phyloP scores from a whole-genome alignment of 2,113 vertebrate species.

The Chionodraco myersi region DNA sequence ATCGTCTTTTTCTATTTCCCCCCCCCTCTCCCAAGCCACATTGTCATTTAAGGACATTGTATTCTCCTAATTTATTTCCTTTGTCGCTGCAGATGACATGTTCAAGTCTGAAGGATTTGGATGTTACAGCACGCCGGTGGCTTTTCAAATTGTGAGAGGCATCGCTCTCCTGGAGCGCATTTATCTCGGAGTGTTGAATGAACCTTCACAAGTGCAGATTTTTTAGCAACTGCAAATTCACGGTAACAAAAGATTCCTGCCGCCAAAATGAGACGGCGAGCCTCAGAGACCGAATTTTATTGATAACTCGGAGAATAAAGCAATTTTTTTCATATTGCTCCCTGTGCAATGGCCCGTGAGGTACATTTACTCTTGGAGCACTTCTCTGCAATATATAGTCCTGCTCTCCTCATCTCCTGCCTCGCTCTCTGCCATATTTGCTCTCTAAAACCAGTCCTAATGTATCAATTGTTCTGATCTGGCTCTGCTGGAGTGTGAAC shows the following conservation, averaged over 20 bases:
- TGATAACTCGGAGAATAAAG: constrained; percentile 73
- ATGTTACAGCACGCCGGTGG: constrained; percentile 38
- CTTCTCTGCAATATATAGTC: constrained; percentile 61
- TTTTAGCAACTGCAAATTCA: constrained; percentile 42
- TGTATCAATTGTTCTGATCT: constrained; percentile 80
- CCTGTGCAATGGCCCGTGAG: constrained; percentile 74
- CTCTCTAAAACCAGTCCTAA: constrained; percentile 74
- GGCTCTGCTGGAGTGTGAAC: constrained; percentile 75
- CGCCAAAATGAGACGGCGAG: constrained; percentile 53
- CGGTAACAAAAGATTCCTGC: constrained; percentile 64
- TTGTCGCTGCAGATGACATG: constrained; percentile 51
- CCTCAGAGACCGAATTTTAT: constrained; percentile 63
- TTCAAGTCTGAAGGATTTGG: constrained; percentile 55
- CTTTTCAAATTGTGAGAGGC: constrained; percentile 55
- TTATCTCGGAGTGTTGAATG: constrained; percentile 61
- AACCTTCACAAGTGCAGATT: constrained; percentile 54
- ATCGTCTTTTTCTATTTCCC: constrained; percentile 13
- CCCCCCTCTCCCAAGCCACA: constrained; percentile 1
- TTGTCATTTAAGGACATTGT: constrained; percentile 55
- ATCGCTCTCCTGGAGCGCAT: constrained; percentile 49
- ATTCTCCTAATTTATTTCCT: constrained; percentile 62
- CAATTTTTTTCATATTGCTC: constrained; percentile 75
- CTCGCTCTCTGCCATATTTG: constrained; percentile 57
- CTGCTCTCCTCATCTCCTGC: constrained; percentile 27
- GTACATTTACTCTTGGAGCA: constrained; percentile 72